Evolutionary conservation across 2,113 vertebrate species (phyloP).

Genomic region (Rafetus swinhoei): DNA sequence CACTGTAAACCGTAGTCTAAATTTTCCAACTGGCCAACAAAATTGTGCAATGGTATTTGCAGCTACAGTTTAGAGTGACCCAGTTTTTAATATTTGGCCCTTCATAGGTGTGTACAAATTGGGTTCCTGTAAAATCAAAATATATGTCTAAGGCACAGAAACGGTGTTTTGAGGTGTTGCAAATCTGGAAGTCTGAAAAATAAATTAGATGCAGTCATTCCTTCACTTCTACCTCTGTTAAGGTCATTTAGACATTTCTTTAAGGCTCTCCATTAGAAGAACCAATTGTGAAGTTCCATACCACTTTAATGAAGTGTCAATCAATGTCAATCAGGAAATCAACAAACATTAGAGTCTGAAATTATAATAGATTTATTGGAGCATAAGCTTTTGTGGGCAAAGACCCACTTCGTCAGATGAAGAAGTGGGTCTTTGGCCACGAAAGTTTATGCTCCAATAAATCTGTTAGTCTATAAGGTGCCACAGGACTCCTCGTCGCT

Average conservation of each 20-base stretch:
- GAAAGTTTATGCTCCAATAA: no score
- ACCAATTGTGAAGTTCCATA: neutral
- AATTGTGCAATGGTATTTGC: neutral
- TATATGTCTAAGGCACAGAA: rapidly evolving
- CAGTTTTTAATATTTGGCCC: neutral
- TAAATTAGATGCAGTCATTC: neutral
- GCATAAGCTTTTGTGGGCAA: no score
- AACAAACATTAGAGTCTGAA: neutral
- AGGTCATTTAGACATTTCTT: neutral
- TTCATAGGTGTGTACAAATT: neutral
- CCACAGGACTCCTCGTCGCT: no score
- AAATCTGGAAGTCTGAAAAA: neutral
- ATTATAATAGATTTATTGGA: neutral
- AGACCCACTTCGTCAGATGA: no score
- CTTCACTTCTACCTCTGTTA: neutral
- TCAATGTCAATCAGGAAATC: neutral
- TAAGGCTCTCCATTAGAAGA: neutral
- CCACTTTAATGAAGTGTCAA: neutral
- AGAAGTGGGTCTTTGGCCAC: no score
- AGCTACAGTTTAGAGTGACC: neutral
- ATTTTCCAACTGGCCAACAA: neutral
- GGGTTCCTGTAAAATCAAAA: neutral
- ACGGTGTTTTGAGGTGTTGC: neutral
- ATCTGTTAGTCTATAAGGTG: no score
- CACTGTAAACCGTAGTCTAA: neutral